phyloP scores from a whole-genome alignment of 2,113 vertebrate species.

The Rhipidura dahli region DNA sequence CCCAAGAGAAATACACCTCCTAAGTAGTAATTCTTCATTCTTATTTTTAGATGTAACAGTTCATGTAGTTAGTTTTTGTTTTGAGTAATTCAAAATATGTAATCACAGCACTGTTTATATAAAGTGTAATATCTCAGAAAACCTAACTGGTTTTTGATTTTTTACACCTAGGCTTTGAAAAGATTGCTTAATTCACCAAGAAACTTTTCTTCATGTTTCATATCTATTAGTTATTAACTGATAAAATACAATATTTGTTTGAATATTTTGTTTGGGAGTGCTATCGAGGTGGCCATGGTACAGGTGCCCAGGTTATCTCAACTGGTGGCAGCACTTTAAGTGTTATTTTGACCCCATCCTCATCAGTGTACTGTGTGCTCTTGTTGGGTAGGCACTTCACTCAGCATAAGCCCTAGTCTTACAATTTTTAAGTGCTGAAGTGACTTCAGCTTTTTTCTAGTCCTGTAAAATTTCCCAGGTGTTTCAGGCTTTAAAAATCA shows the following conservation, averaged over 20 bases:
- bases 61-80: background rate
- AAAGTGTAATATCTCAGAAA: background rate
- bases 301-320: background rate
- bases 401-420: background rate
- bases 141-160: background rate
- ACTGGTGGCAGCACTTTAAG: background rate
- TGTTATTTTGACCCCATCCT: background rate
- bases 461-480: background rate
- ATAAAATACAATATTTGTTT: background rate
- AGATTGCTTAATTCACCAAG: background rate
- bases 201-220: background rate
- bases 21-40: background rate
- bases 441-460: background rate
- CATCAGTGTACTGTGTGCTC: background rate
- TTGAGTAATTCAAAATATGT: background rate
- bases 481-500: constrained; percentile 5
- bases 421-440: background rate
- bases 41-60: background rate
- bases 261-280: background rate
- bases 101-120: background rate
- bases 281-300: background rate
- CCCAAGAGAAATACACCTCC: background rate
- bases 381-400: background rate
- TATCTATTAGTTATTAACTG: background rate
- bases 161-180: background rate